A percentile compares a stretch with the other conserved stretches of the same genome.
phyloP scores from a whole-genome alignment of 2,113 vertebrate genomes.

The Athene cunicularia region DNA sequence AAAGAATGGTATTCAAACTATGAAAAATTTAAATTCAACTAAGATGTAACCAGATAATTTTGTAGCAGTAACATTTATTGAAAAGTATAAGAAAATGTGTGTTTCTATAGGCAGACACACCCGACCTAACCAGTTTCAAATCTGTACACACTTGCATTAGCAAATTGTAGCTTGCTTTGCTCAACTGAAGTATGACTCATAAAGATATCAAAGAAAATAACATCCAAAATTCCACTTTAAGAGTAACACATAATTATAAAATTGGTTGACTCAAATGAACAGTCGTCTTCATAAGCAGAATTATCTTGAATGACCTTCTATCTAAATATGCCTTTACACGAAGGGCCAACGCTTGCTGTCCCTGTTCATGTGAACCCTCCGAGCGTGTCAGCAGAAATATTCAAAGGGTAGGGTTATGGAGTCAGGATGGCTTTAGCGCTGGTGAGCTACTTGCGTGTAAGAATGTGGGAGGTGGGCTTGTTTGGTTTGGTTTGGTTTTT shows the following conservation, averaged over 20 bases:
- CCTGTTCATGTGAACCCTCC: not conserved
- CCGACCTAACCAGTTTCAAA: constrained; percentile 74
- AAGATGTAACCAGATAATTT: not conserved
- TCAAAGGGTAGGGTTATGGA: not conserved
- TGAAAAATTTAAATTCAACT: not conserved
- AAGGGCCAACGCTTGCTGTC: not conserved
- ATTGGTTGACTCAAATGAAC: constrained; percentile 43
- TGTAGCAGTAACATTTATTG: not conserved
- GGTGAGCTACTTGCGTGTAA: not conserved
- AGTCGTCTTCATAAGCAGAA: constrained; percentile 35
- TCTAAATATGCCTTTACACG: not conserved
- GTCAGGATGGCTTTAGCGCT: not conserved
- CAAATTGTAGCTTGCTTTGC: constrained; percentile 68
- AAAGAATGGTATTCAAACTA: not conserved
- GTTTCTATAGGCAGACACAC: constrained; percentile 68
- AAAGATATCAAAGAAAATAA: constrained; percentile 68
- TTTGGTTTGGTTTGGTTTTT: not conserved
- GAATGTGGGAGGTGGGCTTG: not conserved
- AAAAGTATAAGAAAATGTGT: constrained; percentile 34
- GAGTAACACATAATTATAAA: constrained; percentile 60
- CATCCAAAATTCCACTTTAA: constrained; percentile 55
- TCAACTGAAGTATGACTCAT: constrained; percentile 65
- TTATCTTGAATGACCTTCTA: constrained; percentile 30
- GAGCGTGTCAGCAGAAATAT: not conserved
- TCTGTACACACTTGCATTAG: constrained; percentile 71